Base-by-base conservation (phyloP, 2,113 vertebrate species). In the Herpailurus yagouaroundi region DNA sequence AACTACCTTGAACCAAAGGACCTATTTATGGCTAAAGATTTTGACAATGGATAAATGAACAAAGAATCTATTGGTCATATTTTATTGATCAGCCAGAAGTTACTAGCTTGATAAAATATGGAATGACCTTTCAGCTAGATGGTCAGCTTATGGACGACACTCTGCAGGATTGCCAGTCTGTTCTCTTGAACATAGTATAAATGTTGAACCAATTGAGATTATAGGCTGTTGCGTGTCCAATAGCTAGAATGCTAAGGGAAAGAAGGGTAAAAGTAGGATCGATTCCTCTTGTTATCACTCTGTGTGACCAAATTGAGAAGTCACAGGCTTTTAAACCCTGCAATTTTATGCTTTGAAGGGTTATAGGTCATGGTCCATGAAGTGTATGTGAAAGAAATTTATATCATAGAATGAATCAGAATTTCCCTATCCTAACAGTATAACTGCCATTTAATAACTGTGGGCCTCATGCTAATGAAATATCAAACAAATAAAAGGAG, bases 371-470 rank as follows among this genome's bases (percentile, higher is more conserved):
- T 71, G 5, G 1, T 79, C 16, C 19, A 1, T 87, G 12, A 9
- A 57, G 1, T 11, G 0, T 38, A 23, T 29, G 12, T 0, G 5
- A 6, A 21, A 48, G 7, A 79, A 1, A 0, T 60, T 81, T 96
- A 89, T 41, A 29, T 15, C n/a, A 33, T 27, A 0, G 13, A 57
- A 36, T 5, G 10, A 85, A 66, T 66, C 41, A 91, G 3, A 88
- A 66, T 80, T 33, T 84, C n/a, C 36, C 52, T 68, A 31, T 16
- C 3, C 33, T 79, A 79, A 83, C 66, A 27, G 23, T 31, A 4
- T 55, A 41, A 89, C 1, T 81, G 1, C 11, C 4, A 29, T 8
- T 38, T 85, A 50, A 4, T 19, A 81, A 85, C 77, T 31, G 76
- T 1, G n/a, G 1, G 0, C 10, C 7, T 89, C 15, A 27, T 21